phyloP scores from a whole-genome alignment of 2,113 vertebrate genomes.

The Pteronura brasiliensis region DNA sequence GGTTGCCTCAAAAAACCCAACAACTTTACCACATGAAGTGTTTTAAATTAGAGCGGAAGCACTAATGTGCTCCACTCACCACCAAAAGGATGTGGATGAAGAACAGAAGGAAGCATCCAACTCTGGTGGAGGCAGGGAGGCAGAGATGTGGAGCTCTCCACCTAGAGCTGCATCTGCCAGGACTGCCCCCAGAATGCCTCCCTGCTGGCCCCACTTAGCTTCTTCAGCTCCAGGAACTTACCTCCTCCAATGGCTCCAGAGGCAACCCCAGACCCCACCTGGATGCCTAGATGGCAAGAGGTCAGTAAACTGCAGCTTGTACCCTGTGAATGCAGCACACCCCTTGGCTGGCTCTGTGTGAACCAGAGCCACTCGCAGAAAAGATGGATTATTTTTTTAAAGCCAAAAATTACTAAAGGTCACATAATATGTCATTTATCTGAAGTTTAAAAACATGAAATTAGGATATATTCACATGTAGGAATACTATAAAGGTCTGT shows the following conservation, averaged over 20 bases:
- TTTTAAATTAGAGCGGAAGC: neutral
- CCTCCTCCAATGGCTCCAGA: neutral
- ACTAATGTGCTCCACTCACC: neutral
- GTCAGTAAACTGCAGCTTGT: neutral
- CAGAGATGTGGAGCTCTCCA: neutral
- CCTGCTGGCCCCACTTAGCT: neutral
- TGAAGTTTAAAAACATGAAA: neutral
- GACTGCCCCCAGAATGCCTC: neutral
- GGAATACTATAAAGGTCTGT: neutral
- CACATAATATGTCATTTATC: neutral
- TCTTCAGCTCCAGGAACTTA: neutral
- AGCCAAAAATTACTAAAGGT: neutral
- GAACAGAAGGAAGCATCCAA: neutral
- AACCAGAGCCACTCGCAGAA: neutral
- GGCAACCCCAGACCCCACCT: neutral
- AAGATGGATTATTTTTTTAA: neutral
- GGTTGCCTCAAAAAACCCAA: neutral
- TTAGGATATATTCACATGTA: neutral
- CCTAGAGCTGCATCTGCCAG: neutral
- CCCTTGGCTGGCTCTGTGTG: neutral
- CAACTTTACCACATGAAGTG: neutral
- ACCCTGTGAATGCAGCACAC: neutral
- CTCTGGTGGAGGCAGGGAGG: neutral
- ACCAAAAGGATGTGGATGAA: neutral
- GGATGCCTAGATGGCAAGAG: neutral